Conservation (phyloP, 2,888 invertebrate genomes). For the Limnephilus marmoratus region DNA sequence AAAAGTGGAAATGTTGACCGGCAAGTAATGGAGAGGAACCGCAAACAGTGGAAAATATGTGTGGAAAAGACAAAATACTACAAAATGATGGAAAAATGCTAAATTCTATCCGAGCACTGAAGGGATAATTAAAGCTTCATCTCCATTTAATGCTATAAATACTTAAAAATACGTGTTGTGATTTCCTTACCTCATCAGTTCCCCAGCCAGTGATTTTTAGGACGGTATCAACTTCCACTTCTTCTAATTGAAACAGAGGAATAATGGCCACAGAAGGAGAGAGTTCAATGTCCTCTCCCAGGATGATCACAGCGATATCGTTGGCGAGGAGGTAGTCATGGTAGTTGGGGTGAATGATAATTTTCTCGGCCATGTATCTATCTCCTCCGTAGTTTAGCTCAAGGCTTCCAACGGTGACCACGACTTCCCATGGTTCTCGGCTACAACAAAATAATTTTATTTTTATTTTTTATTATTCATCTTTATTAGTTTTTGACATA, state of each 20-base stretch:
- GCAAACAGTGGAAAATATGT: no score
- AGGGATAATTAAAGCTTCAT: no score
- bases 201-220: constrained; percentile 74
- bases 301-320: constrained; percentile 74
- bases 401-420: constrained; percentile 45
- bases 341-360: constrained; percentile 73
- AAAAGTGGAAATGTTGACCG: no score
- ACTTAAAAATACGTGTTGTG: background rate
- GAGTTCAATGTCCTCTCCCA: constrained; percentile 70
- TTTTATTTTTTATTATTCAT: no score
- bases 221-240: constrained; percentile 70
- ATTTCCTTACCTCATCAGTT: constrained; percentile 71
- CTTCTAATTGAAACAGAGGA: constrained; percentile 68
- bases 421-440: background rate
- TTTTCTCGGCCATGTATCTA: constrained; percentile 70
- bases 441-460: no score
- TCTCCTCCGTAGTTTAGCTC: constrained; percentile 70
- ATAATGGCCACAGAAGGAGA: constrained; percentile 69
- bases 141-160: no score
- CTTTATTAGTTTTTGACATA: no score
- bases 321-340: constrained; percentile 70
- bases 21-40: no score
- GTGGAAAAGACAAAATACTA: no score
- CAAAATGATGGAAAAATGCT: no score
- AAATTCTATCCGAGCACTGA: no score